Conservation (phyloP, 2,888 invertebrate species). For the Eumacrocentrus americanus region DNA sequence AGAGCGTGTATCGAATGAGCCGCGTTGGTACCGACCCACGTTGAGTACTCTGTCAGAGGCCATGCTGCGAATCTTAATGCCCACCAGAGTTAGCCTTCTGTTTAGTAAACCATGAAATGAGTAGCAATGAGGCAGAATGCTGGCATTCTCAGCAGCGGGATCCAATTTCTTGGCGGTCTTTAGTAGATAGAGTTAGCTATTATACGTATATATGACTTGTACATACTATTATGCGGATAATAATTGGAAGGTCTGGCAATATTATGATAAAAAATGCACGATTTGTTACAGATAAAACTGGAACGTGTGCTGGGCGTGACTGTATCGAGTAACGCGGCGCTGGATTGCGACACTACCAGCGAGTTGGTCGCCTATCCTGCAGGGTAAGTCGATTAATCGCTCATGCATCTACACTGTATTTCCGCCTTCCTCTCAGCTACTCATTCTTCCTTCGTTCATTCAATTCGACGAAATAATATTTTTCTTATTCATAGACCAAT, state of each 20-base stretch:
- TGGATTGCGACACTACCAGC: slow-evolving; percentile 85
- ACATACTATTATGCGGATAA: too few relatives aligned
- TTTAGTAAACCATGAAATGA: not conserved
- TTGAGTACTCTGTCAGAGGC: slow-evolving; percentile 14
- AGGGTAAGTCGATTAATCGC: slow-evolving; percentile 74
- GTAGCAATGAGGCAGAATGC: too few relatives aligned
- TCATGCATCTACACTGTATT: not conserved
- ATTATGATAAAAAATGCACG: slow-evolving; percentile 11
- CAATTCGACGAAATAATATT: not conserved
- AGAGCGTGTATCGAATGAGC: slow-evolving; percentile 16
- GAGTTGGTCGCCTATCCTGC: slow-evolving; percentile 95
- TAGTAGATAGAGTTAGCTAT: too few relatives aligned
- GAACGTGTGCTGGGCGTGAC: slow-evolving; percentile 94
- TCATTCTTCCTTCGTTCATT: slow-evolving; percentile 3
- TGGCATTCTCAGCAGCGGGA: too few relatives aligned
- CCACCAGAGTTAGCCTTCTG: not conserved
- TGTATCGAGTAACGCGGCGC: slow-evolving; percentile 89
- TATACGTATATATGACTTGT: too few relatives aligned
- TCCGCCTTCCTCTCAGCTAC: slow-evolving; percentile 12
- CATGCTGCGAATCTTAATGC: slow-evolving; percentile 7
- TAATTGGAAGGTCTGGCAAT: not conserved
- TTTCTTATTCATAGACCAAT: not conserved
- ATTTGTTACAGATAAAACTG: slow-evolving; percentile 83
- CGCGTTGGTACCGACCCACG: slow-evolving; percentile 15
- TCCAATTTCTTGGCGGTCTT: too few relatives aligned